Evolutionary conservation across 2,797 vertebrate species (phyloP), one percentile per base, ranked within the genome.

Genomic region (Zonotrichia albicollis): DNA sequence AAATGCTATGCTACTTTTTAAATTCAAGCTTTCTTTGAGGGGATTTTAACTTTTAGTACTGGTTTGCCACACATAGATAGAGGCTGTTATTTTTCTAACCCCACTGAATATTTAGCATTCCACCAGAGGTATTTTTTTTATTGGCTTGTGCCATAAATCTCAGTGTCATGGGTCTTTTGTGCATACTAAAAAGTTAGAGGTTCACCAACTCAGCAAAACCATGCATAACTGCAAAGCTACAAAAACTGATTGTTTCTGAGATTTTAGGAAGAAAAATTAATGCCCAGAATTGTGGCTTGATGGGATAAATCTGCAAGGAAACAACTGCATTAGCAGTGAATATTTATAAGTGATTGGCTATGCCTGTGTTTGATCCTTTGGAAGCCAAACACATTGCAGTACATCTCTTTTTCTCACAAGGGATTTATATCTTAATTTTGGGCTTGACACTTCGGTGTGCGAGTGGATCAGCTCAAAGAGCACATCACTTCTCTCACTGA

Each of bases 61-160:
- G 19, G 7, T 65, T 89, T 89, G 67, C 54, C 27, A 25, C 45
- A 46, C 75, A 51, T 4, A 93, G 68, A 86, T 38, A 75, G 54
- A 86, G 20, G 43, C 26, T 81, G 46, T 43, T 94, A 36, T 91
- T 95, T 93, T 88, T 53, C 67, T 95, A 93, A 92, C 58, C 64
- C 38, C 70, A 83, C 30, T 60, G 34, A 94, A 95, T 93, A 81
- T 82, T 94, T 96, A 78, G 42, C 86, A 89, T 91, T 92, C 87
- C 72, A 36, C 13, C 11, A 70, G 78, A 89, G 32, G 71, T 77
- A 71, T 51, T 86, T 83, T 77, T 77, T 89, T 78, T 70, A 93
- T 90, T 88, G 87, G 51, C 43, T 96, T 70, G 40, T 70, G 42
- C 38, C 64, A 67, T 94, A 96, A 96, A 95, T 91, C 88, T 93